Percentiles rank a stretch among this genome's conserved stretches.
These are phyloP conservation scores for Silvanus unidentatus DNA, from an alignment of 2,888 invertebrate species.

Conservation along the genomic window DNA sequence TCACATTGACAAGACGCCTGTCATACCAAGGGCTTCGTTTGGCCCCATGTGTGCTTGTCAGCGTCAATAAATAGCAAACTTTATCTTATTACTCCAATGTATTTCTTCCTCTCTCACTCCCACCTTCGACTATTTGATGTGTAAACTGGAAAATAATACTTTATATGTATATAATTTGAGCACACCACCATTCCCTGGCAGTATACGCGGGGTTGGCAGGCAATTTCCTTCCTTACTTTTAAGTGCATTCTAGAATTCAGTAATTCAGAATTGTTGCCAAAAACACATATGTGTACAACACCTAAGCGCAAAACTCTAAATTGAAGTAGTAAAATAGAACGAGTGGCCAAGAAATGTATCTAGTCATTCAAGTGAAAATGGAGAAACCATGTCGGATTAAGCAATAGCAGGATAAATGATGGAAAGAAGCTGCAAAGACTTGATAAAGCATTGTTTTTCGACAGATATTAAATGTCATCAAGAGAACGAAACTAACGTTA, in stretches of 20 bases:
- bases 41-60: constrained; percentile 17
- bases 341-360: no score
- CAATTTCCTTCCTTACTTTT: no score
- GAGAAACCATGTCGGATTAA: constrained; percentile 28
- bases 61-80: constrained; percentile 14
- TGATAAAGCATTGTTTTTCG: constrained; percentile 24
- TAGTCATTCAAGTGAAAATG: constrained; percentile 14
- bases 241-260: no score
- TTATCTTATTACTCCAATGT: no score
- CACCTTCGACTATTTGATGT: no score
- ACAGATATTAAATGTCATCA: constrained; percentile 26
- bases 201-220: constrained; percentile 8
- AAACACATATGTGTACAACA: no score
- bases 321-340: no score
- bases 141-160: neutral
- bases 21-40: constrained; percentile 10
- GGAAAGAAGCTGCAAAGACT: constrained; percentile 4
- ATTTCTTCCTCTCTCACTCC: no score
- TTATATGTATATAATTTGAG: constrained; percentile 13
- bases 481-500: constrained; percentile 2
- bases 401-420: constrained; percentile 5
- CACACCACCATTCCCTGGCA: constrained; percentile 15
- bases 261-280: no score
- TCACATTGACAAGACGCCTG: constrained; percentile 18
- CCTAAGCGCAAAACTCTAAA: no score